Conservation (phyloP, 2,797 vertebrate species). For the Amblyraja radiata region DNA sequence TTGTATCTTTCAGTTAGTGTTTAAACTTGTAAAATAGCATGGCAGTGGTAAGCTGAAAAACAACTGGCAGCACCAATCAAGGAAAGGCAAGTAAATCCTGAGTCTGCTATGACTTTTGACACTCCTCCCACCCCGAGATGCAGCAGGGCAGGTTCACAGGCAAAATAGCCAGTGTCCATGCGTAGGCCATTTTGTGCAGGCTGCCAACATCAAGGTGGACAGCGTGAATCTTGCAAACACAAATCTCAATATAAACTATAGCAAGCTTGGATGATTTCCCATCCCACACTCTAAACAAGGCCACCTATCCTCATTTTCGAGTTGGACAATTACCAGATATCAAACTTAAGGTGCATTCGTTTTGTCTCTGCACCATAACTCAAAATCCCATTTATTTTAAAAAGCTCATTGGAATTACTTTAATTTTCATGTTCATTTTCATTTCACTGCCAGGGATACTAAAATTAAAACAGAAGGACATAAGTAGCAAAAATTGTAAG, state of each 20-base stretch:
- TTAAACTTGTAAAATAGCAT: neutral
- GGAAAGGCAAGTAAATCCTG: neutral
- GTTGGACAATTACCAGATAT: neutral
- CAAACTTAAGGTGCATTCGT: neutral
- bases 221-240: neutral
- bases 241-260: neutral
- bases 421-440: neutral
- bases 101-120: no score
- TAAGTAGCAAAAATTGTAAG: neutral
- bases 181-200: no score
- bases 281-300: neutral
- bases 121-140: neutral
- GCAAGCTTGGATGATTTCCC: neutral
- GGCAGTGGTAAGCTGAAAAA: neutral
- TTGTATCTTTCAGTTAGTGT: neutral
- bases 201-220: neutral
- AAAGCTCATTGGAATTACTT: neutral
- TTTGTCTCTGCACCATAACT: neutral
- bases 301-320: neutral
- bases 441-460: neutral
- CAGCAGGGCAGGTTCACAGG: neutral
- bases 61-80: neutral
- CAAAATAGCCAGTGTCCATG: neutral
- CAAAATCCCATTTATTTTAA: neutral
- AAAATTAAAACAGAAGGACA: neutral